Evolutionary conservation across 2,888 invertebrate species (phyloP).

Genomic region (Xylota segnis): DNA sequence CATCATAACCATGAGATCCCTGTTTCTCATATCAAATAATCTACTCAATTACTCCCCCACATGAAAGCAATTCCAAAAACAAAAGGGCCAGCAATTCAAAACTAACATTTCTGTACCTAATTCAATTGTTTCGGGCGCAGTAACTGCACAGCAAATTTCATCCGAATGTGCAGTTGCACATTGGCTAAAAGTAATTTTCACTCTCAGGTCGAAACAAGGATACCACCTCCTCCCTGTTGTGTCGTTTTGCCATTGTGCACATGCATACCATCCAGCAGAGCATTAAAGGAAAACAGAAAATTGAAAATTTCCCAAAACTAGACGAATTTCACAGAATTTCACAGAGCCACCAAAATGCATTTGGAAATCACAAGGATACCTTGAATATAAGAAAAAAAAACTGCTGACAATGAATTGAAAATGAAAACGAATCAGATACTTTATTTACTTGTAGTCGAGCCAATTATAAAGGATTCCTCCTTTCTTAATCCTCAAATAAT

Average conservation of each 20-base stretch:
- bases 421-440: not conserved
- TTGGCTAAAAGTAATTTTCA: conserved; percentile 17
- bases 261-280: conserved; percentile 26
- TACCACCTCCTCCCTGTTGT: conserved; percentile 9
- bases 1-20: not conserved
- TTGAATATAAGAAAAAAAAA: not conserved
- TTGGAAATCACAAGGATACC: conserved; percentile 7
- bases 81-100: conserved; percentile 10
- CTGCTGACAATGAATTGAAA: not conserved
- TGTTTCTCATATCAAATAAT: not conserved
- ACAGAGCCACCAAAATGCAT: conserved; percentile 5
- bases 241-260: conserved; percentile 2
- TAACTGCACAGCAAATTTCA: conserved; percentile 5
- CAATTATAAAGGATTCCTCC: too few relatives aligned
- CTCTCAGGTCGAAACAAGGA: not conserved
- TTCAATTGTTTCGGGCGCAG: conserved; percentile 32
- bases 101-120: conserved; percentile 21
- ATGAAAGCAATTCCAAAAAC: conserved; percentile 15
- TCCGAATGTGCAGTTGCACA: conserved; percentile 8
- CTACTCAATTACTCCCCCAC: conserved; percentile 7
- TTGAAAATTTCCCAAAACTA: conserved; percentile 34
- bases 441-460: not conserved
- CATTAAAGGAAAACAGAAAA: conserved; percentile 31
- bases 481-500: too few relatives aligned
- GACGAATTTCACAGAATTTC: conserved; percentile 20